Evolutionary conservation across 2,888 invertebrate genomes (phyloP).

Genomic region (Tenthredo mesomela): DNA sequence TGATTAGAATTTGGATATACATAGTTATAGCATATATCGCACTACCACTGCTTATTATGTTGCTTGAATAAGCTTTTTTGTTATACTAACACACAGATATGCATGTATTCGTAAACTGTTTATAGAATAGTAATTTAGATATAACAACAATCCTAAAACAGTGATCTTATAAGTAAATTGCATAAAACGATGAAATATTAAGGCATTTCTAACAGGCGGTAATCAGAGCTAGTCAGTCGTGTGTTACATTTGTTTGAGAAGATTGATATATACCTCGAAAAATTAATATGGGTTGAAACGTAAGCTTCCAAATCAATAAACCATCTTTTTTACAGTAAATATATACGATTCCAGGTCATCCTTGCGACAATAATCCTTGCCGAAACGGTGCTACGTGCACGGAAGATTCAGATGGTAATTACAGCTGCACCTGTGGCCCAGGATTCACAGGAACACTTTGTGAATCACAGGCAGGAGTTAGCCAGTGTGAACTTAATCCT

Average conservation of each 20-base stretch:
- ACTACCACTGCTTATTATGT: conserved; percentile 40
- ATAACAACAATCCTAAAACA: background rate
- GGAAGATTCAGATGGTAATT: conserved; percentile 85
- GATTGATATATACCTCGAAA: background rate
- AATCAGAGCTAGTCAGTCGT: conserved; percentile 14
- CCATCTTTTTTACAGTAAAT: background rate
- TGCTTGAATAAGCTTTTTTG: conserved; percentile 21
- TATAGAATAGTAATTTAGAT: conserved; percentile 8
- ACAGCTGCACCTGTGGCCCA: conserved; percentile 85
- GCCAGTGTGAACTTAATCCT: conserved; percentile 87
- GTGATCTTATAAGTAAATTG: background rate
- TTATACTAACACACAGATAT: conserved; percentile 28
- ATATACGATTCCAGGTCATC: conserved; percentile 80
- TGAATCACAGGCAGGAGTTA: conserved; percentile 85
- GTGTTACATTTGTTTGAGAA: background rate
- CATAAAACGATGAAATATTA: background rate
- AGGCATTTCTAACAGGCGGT: background rate
- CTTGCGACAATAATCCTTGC: conserved; percentile 86
- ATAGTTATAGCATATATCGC: conserved; percentile 21
- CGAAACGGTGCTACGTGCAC: conserved; percentile 87
- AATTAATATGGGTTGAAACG: background rate
- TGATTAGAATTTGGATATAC: conserved; percentile 8
- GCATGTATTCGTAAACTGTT: conserved; percentile 14
- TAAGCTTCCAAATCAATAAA: background rate
- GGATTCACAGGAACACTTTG: conserved; percentile 86